Evolutionary conservation across 92 coral and sea anemone genomes (phyloP), one percentile per base, ranked within the genome.

Genomic region (Muricea muricata): DNA sequence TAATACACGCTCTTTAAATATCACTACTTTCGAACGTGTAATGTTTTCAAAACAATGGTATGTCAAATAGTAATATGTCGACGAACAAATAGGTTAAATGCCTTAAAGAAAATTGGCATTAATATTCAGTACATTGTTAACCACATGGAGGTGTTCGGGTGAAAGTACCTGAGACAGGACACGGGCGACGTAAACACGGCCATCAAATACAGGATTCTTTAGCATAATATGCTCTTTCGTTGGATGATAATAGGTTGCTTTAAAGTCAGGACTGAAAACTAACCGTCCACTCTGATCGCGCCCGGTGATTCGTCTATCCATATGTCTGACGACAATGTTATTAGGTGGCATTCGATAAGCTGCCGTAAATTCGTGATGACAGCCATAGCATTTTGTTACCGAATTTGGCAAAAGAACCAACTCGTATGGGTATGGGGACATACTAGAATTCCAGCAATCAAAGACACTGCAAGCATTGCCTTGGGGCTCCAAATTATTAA

Each of bases 181-280:
- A 13, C 2, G 46, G 3, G 75, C 26, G 29, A 68, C 75, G 75
- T 6, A 7, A 0, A 68, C 75, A 68, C 48, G 42, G 21, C 75
- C 75, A 68, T 68, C 75, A 42, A 68, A 68, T 24, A 25, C 75
- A 15, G 48, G 45, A 42, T 68, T 68, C 48, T 68, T 68, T 25
- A 34, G 23, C 46, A 68, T 37, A 42, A 68, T 42, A 33, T 68
- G 75, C 26, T 68, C 75, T 42, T 68, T 68, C 2, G 11, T 2
- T 7, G 25, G 75, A 68, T 68, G 75, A 25, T 68, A 68, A 68
- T 68, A 68, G 6, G 45, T 78, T 63, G 79, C 85, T 33, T 60
- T 31, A 42, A 65, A 84, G 75, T 84, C 89, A 4, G 83, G 65
- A 78, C 84, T 80, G 50, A 79, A 80, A 6, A 79, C 14, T 26